A percentile compares a stretch with the other conserved stretches of the same genome.
These are phyloP conservation scores for Homarus americanus DNA, from an alignment of 1,140 invertebrate genomes.

Conservation along the genomic window DNA sequence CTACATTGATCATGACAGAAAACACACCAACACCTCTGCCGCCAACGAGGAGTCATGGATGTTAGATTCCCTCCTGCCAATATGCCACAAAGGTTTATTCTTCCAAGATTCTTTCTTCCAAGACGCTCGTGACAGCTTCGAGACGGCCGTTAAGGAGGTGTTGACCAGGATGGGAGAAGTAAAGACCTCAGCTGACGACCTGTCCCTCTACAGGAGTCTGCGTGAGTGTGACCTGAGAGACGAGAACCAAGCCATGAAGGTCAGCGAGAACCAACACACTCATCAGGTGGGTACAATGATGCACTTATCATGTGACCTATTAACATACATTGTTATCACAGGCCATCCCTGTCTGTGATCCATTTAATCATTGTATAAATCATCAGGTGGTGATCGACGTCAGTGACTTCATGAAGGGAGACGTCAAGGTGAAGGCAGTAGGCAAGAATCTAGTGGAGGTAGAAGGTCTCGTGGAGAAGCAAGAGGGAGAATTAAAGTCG, in stretches of 20 bases:
- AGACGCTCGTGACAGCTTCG: slow-evolving; percentile 33
- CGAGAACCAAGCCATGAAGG: slow-evolving; percentile 55
- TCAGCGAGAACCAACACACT: slow-evolving; percentile 29
- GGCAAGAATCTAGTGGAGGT: slow-evolving; percentile 31
- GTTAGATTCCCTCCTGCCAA: slow-evolving; percentile 1
- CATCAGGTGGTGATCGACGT: slow-evolving; percentile 60
- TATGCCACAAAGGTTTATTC: slow-evolving; percentile 46
- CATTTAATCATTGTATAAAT: no score
- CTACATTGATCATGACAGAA: not conserved
- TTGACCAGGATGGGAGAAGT: not conserved
- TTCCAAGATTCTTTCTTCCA: slow-evolving; percentile 48
- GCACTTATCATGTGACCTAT: no score
- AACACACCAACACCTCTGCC: no score
- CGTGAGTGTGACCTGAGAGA: slow-evolving; percentile 37
- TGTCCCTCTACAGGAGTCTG: slow-evolving; percentile 37
- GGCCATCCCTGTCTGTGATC: no score
- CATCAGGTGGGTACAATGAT: slow-evolving; percentile 37
- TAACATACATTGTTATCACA: no score
- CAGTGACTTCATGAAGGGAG: slow-evolving; percentile 30
- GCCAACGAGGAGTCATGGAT: not conserved
- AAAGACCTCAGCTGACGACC: not conserved
- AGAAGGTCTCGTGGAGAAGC: slow-evolving; percentile 44
- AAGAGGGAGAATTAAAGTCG: not conserved
- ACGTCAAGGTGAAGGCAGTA: slow-evolving; percentile 48
- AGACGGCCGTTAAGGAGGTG: slow-evolving; percentile 38